Evolutionary conservation across 2,113 vertebrate genomes (phyloP).

Genomic region (Chamaetylas fuelleborni): DNA sequence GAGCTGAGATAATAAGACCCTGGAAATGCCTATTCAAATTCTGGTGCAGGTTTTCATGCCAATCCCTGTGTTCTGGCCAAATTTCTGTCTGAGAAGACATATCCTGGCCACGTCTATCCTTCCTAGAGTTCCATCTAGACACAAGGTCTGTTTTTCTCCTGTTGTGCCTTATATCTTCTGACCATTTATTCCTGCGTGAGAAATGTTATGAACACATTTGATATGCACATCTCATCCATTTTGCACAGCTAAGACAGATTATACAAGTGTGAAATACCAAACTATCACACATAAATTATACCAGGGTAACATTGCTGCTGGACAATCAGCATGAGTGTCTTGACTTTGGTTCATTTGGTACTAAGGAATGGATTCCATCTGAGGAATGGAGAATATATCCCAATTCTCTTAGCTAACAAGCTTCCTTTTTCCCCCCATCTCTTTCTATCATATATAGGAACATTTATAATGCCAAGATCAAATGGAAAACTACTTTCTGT

Average conservation of each 20-base stretch:
- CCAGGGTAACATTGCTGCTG: neutral
- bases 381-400: neutral
- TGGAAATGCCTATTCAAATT: neutral
- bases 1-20: neutral
- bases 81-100: constrained; percentile 6
- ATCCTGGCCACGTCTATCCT: neutral
- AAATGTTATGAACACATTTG: neutral
- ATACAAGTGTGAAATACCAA: neutral
- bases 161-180: neutral
- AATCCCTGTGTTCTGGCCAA: neutral
- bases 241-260: neutral
- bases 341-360: neutral
- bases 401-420: neutral
- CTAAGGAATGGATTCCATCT: neutral
- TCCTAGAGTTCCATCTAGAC: neutral
- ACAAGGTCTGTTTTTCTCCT: neutral
- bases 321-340: neutral
- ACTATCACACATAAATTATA: neutral
- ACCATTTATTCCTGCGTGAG: neutral
- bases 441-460: neutral
- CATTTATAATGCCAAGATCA: neutral
- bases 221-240: neutral
- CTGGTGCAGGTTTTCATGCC: neutral
- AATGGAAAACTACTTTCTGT: neutral
- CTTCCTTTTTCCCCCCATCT: neutral